Percentiles rank a stretch among this genome's conserved stretches.
These are phyloP conservation scores for Trididemnum clinides DNA, from an alignment of 23 tunicate species.

Conservation along the genomic window DNA sequence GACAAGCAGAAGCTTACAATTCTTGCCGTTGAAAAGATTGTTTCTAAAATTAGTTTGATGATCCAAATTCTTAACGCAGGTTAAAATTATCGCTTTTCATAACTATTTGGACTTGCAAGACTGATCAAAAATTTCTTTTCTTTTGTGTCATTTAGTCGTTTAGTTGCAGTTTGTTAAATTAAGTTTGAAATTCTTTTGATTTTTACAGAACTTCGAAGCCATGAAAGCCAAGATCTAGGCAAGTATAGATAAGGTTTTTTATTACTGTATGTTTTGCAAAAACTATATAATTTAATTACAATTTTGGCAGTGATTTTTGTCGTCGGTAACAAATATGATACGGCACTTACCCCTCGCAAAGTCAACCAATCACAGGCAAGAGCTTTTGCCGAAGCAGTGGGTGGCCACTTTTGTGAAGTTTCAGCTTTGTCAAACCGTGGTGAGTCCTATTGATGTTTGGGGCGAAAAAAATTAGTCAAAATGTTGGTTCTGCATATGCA, in stretches of 20 bases:
- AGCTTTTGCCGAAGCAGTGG: constrained; percentile 27
- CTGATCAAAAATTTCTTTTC: too few relatives aligned
- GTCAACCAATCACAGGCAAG: constrained; percentile 12
- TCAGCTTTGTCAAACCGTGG: constrained; percentile 53
- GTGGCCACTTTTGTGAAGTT: constrained; percentile 54
- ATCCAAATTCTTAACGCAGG: too few relatives aligned
- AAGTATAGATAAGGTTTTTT: neutral
- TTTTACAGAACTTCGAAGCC: constrained; percentile 4
- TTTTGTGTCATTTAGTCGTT: too few relatives aligned
- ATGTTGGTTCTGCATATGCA: too few relatives aligned
- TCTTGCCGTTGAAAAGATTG: too few relatives aligned
- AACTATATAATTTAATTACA: neutral
- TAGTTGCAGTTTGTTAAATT: too few relatives aligned
- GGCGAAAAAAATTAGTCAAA: too few relatives aligned
- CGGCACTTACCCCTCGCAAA: neutral
- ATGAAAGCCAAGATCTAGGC: neutral
- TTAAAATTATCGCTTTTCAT: too few relatives aligned
- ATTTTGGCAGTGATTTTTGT: constrained; percentile 38
- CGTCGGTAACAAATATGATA: constrained; percentile 55
- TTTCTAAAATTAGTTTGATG: too few relatives aligned
- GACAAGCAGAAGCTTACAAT: too few relatives aligned
- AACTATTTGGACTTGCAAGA: too few relatives aligned
- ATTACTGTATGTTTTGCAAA: neutral
- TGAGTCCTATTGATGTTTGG: neutral
- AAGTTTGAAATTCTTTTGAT: too few relatives aligned